A percentile compares a stretch with the other conserved stretches of the same genome.
Conservation (phyloP, 2,888 invertebrate genomes). For the Lasioglossum figueresi region DNA sequence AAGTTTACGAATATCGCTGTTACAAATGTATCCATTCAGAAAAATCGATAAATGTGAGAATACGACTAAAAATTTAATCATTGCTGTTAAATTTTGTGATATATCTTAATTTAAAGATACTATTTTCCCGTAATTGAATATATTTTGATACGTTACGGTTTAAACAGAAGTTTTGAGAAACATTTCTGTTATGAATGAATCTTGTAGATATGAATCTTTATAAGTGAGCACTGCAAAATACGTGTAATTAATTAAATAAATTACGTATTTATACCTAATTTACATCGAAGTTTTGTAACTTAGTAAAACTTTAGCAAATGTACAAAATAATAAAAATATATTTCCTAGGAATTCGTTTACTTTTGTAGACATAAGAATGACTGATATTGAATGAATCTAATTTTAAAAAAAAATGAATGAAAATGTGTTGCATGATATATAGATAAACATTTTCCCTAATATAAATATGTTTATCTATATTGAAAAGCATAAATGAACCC, state of each 20-base stretch:
- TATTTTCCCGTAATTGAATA: conserved; percentile 11
- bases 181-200: conserved; percentile 19
- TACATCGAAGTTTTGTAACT: conserved; percentile 22
- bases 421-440: neutral
- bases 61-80: conserved; percentile 23
- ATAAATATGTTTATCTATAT: neutral
- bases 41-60: conserved; percentile 50
- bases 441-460: neutral
- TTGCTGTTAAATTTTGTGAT: conserved; percentile 16
- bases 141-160: neutral
- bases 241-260: conserved; percentile 20
- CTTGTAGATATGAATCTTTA: conserved; percentile 6
- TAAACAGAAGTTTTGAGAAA: conserved; percentile 8
- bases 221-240: conserved; percentile 20
- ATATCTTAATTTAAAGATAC: conserved; percentile 15
- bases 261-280: conserved; percentile 12
- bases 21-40: conserved; percentile 69
- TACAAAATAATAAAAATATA: conserved; percentile 17
- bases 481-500: neutral
- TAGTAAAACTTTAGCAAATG: neutral
- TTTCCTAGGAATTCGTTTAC: conserved; percentile 8
- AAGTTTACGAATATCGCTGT: conserved; percentile 47
- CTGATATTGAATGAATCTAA: neutral
- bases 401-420: neutral
- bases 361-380: conserved; percentile 1